Percentiles rank a stretch among this genome's conserved stretches.
Evolutionary conservation across 2,113 vertebrate species (phyloP).

Genomic region (Talpa occidentalis): DNA sequence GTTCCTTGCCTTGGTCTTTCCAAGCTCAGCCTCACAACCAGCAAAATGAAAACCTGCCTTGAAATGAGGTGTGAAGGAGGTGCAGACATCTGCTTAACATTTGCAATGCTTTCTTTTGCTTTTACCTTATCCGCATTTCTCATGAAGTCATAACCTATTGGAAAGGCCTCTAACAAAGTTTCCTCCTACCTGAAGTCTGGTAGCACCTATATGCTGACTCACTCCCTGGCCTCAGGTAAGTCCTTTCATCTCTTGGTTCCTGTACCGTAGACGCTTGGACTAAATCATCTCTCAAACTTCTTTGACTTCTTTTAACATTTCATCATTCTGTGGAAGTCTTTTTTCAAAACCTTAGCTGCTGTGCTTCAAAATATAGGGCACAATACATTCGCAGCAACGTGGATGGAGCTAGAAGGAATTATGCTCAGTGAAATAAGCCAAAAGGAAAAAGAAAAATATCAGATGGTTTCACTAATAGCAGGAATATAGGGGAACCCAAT

Average conservation of each 20-base stretch:
- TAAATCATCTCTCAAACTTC: constrained; percentile 2
- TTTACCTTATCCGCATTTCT: not conserved
- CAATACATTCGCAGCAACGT: constrained; percentile 38
- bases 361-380: constrained; percentile 34
- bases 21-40: not conserved
- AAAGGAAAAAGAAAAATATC: too few species aligned
- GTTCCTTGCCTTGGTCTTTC: not conserved
- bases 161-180: not conserved
- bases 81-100: not conserved
- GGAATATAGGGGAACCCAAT: too few species aligned
- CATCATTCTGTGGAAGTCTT: not conserved
- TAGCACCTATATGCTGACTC: not conserved
- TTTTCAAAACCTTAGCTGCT: constrained; percentile 49
- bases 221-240: not conserved
- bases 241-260: not conserved
- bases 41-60: not conserved
- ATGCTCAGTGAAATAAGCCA: too few species aligned
- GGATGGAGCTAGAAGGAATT: too few species aligned
- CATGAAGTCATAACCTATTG: not conserved
- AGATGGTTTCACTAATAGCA: too few species aligned
- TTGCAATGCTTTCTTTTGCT: not conserved
- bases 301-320: not conserved
- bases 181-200: not conserved
- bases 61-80: not conserved
- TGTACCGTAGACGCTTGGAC: not conserved